A percentile compares a stretch with the other conserved stretches of the same genome.
phyloP scores from a whole-genome alignment of 2,113 vertebrate genomes.

The Microcebus ravelobensis region DNA sequence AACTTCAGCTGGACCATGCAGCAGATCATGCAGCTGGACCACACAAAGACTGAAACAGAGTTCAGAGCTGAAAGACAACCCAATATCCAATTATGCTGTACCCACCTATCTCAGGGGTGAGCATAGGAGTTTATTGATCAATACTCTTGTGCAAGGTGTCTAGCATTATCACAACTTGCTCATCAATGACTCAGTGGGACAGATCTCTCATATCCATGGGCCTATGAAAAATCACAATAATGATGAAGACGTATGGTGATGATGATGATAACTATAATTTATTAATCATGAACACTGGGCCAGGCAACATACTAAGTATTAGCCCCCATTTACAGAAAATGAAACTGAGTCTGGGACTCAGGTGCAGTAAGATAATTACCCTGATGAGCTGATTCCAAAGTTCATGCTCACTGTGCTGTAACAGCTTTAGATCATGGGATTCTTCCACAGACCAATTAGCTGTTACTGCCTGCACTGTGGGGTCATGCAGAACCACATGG shows the following conservation, averaged over 20 bases:
- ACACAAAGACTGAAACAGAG: not conserved
- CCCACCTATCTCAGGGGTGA: not conserved
- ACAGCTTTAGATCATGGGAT: not conserved
- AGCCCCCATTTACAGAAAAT: not conserved
- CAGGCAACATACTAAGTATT: not conserved
- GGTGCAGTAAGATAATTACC: not conserved
- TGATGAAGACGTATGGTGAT: not conserved
- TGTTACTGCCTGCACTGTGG: not conserved
- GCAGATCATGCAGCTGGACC: not conserved
- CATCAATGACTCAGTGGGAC: not conserved
- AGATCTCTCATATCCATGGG: not conserved
- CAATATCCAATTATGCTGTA: not conserved
- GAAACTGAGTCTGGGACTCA: not conserved
- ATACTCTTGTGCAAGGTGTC: not conserved
- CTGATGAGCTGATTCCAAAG: not conserved
- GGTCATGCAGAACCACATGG: not conserved
- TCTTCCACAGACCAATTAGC: not conserved
- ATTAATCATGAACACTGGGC: not conserved
- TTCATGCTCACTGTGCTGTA: not conserved
- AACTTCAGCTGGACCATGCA: too few relatives aligned
- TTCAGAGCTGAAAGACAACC: not conserved
- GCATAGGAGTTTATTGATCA: not conserved
- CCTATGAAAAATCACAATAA: not conserved
- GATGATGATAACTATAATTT: not conserved
- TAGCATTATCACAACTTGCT: not conserved